Percentiles rank a stretch among this genome's conserved stretches.
Evolutionary conservation across 1,140 invertebrate species (phyloP).

Genomic region (Megalopta genalis): DNA sequence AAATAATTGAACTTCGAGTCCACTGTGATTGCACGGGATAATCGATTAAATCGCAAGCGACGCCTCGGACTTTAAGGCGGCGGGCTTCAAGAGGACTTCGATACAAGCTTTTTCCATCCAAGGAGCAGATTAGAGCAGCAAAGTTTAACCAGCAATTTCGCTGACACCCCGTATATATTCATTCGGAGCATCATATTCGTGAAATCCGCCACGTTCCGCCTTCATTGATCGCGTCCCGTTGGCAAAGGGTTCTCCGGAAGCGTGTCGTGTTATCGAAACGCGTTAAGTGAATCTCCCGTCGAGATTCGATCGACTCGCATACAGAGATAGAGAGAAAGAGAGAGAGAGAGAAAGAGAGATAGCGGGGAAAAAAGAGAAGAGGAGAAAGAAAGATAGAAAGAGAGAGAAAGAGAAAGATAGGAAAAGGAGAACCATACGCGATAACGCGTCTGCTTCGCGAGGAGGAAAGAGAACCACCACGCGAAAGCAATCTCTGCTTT

Average conservation of each 20-base stretch:
- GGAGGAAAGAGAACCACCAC: not conserved
- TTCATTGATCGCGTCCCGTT: not conserved
- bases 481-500: slow-evolving; percentile 4
- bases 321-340: not conserved
- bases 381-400: not conserved
- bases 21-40: too few species aligned
- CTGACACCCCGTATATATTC: not conserved
- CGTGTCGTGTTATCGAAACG: slow-evolving; percentile 3
- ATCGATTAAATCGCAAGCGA: too few species aligned
- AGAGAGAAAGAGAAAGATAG: not conserved
- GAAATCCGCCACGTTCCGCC: not conserved
- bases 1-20: too few species aligned
- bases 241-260: not conserved
- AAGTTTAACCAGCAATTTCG: too few species aligned
- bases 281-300: slow-evolving; percentile 1
- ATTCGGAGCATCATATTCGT: not conserved
- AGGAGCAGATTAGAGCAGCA: too few species aligned
- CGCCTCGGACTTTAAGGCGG: too few species aligned
- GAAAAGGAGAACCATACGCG: not conserved
- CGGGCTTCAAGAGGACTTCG: too few species aligned
- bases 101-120: too few species aligned
- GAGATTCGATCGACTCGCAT: not conserved
- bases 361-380: not conserved
- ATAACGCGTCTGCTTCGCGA: not conserved
- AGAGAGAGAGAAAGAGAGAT: not conserved